Base-by-base conservation (phyloP, 1,140 invertebrate species). In the Geopemphigus sp. region DNA sequence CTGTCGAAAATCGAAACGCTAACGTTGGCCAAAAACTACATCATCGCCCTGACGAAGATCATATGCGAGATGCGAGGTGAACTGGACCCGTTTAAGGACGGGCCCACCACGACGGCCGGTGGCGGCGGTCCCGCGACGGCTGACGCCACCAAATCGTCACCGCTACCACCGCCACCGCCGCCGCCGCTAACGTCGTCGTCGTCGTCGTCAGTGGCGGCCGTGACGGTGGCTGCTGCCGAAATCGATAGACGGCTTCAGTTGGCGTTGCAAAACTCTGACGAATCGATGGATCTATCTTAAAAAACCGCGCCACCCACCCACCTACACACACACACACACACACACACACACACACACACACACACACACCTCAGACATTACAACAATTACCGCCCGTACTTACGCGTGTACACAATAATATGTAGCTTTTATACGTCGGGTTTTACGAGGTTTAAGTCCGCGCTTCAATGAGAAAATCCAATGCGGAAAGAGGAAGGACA, bases 11-110 rank as follows among this genome's bases (percentile, higher is more conserved):
- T 96, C 84, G 95, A 96, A 87, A 96, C 95, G 0, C 86, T 96
- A 76, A 95, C 94, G 5, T 87, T 96, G 84, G 95, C 95, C 81
- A 95, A 95, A 88, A 95, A 96, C 88, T 96, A 96, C 86, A 96
- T 96, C 83, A 95, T 95, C 88, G 94, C 95, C 1, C 87, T 96
- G 76, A 95, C 94, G 19, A 95, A 95, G 85, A 92, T 94, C 68
- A 94, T 95, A 84, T 93, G 90, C 84, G 90, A 90, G 50, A 91
- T 91, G 86, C 85, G 90, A 82, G 89, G 87, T 1, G 74, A 78
- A 29, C 39, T 78, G 22, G 57, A 78, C 24, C 74, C 74, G 6
- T 78, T 63, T 24, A 63, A 78, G 57, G 74, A 78, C 39, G 14
- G 12, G 14, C 1, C 47, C 47, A 1, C 17, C 47, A 17, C 6